Percentiles rank a stretch among this genome's conserved stretches.
Evolutionary conservation across 2,888 invertebrate genomes (phyloP).

Genomic region (Andricus curvator): DNA sequence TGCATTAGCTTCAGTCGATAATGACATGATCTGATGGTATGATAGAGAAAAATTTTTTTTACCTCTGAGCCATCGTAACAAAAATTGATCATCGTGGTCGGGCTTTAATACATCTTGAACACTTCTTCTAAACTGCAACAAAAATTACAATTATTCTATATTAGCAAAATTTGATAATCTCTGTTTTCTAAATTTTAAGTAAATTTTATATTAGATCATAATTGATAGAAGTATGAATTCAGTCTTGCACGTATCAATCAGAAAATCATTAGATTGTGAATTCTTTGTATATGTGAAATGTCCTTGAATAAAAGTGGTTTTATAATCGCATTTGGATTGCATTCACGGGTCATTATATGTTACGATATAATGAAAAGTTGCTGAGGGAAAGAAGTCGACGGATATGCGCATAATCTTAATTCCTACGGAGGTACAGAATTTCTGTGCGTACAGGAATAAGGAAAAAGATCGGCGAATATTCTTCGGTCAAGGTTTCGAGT

Average conservation of each 20-base stretch:
- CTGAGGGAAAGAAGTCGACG: not conserved
- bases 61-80: constrained; percentile 91
- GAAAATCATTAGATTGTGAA: not conserved
- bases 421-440: not conserved
- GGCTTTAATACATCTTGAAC: constrained; percentile 85
- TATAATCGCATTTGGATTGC: not conserved
- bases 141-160: constrained; percentile 53
- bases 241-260: not conserved
- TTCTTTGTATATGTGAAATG: not conserved
- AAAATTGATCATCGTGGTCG: constrained; percentile 88
- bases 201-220: too few relatives aligned
- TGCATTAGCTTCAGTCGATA: too few relatives aligned
- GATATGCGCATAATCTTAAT: not conserved
- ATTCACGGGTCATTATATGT: not conserved
- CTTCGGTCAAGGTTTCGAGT: not conserved
- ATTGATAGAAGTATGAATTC: not conserved
- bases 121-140: constrained; percentile 87
- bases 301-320: not conserved
- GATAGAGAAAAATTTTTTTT: constrained; percentile 51
- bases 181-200: too few relatives aligned
- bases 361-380: not conserved
- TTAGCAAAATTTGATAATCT: too few relatives aligned
- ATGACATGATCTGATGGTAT: too few relatives aligned
- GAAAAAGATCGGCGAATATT: not conserved
- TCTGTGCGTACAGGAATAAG: not conserved